Percentiles rank a stretch among this genome's conserved stretches.
These are phyloP conservation scores for Ariolimax columbianus DNA, from an alignment of 2,888 invertebrate species.

Conservation along the genomic window DNA sequence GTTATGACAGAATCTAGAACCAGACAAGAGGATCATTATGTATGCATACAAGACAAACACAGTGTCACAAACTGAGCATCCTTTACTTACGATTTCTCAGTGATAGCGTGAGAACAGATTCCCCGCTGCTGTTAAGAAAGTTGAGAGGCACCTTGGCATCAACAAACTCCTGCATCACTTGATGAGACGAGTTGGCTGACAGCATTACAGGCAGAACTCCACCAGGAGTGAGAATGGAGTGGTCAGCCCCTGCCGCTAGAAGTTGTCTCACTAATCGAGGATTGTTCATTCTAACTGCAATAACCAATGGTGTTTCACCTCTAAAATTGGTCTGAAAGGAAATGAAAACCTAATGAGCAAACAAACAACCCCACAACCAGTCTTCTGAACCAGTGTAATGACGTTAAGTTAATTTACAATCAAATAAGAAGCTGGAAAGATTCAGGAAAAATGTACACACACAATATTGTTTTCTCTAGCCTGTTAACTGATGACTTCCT, in stretches of 20 bases:
- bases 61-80: background rate
- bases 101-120: conserved; percentile 67
- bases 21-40: too few species aligned
- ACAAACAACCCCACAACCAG: too few species aligned
- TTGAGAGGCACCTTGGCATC: conserved; percentile 59
- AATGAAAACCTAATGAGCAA: too few species aligned
- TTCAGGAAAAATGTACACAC: too few species aligned
- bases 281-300: conserved; percentile 59
- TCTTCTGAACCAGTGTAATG: too few species aligned
- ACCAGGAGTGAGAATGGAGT: conserved; percentile 56
- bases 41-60: background rate
- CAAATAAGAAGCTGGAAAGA: too few species aligned
- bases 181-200: conserved; percentile 58
- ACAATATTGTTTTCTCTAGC: too few species aligned
- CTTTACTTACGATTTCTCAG: conserved; percentile 62
- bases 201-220: conserved; percentile 63
- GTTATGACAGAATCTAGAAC: too few species aligned
- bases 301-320: conserved; percentile 59
- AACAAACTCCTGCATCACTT: conserved; percentile 55
- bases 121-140: conserved; percentile 58
- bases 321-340: conserved; percentile 52
- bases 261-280: conserved; percentile 59
- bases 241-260: conserved; percentile 67
- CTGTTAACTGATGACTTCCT: too few species aligned
- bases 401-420: too few species aligned